Evolutionary conservation across 2,888 invertebrate genomes (phyloP), one percentile per base, ranked within the genome.

Genomic region (Lacanobia oleracea): DNA sequence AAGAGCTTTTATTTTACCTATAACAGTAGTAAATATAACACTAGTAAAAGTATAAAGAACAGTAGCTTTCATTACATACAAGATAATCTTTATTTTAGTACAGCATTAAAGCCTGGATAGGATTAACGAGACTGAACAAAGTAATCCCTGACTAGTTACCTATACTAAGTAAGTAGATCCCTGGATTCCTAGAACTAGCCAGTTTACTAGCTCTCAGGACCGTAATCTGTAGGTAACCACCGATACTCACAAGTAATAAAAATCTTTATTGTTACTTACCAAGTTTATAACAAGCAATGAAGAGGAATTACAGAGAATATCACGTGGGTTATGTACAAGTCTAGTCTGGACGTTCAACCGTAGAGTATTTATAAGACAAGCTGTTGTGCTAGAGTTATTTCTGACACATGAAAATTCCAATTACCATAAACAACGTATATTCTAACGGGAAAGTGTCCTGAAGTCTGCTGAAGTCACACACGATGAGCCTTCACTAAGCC

Each of bases 251-350:
- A 40, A 56, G 59, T 64, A 67, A 57, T 82, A 82, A 72, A 81
- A 81, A 73, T 76, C 67, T 84, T 81, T 84, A 81, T 21, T 61
- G 74, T 68, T 75, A 84, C 71, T 84, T 50, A 70, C 67, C 33
- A 65, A 79, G 75, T 83, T 81, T 86, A 83, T 79, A 78, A 78
- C 72, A 70, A 75, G 78, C 70, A 64, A 66, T 72, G 75, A 72
- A 78, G 75, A 77, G 76, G 79, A 77, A 87, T 85, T 81, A 86
- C 84, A 78, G 79, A 76, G 79, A 81, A 82, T 87, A 85, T 76
- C 67, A 81, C 56, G 67, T 70, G 60, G 23, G 64, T 59, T 45
- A 67, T 54, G 18, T 72, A 54, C 16, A 27, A 27, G 56, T 40
- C 37, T 64, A 74, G 67, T 70, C 65, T 72, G 64, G 53, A 27